A percentile compares a stretch with the other conserved stretches of the same genome.
Conservation (phyloP, 2,113 vertebrate genomes). For the Eurypyga helias region DNA sequence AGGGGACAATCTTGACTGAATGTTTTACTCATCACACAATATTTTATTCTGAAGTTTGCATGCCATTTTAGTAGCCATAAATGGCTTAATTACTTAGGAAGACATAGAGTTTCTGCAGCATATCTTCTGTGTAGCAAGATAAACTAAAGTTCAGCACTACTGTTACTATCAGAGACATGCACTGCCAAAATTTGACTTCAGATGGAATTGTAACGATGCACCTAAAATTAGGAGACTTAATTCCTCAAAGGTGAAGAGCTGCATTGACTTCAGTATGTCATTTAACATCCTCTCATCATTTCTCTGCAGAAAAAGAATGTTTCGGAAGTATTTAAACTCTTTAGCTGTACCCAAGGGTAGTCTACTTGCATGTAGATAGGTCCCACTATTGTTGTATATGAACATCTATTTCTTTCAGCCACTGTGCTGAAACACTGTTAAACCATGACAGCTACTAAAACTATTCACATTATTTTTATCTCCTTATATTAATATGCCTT, state of each 20-base stretch:
- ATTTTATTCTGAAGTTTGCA: not conserved
- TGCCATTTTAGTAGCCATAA: not conserved
- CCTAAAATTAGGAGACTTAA: not conserved
- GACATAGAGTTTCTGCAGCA: not conserved
- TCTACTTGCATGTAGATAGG: not conserved
- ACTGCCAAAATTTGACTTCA: not conserved
- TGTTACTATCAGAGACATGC: not conserved
- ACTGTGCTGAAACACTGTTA: no score
- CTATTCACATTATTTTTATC: not conserved
- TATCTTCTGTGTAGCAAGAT: not conserved
- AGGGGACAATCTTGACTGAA: not conserved
- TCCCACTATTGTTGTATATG: not conserved
- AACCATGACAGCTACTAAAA: not conserved
- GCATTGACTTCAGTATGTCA: not conserved
- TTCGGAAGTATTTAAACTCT: not conserved
- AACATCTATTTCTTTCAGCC: not conserved
- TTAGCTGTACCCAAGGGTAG: not conserved
- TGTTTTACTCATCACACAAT: not conserved
- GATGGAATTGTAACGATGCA: not conserved
- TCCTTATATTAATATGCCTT: not conserved
- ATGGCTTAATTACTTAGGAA: not conserved
- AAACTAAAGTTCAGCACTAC: not conserved
- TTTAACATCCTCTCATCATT: not conserved
- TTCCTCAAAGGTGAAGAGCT: not conserved
- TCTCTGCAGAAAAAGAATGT: not conserved